Conservation (phyloP, 2,797 vertebrate species). For the Australoheros facetus region DNA sequence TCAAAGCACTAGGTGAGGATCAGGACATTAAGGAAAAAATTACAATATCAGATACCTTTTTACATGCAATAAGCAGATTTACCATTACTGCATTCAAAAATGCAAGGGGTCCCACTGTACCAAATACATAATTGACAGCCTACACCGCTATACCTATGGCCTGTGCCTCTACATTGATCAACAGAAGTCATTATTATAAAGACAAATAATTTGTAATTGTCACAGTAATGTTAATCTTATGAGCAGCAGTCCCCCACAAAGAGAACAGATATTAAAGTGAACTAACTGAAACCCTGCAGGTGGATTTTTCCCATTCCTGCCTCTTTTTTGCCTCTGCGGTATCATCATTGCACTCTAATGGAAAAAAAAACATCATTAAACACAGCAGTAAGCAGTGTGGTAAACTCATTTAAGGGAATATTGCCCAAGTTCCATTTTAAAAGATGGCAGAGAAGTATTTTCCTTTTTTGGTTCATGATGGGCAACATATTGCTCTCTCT, state of each 20-base stretch:
- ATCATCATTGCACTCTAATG: background rate
- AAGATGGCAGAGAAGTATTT: background rate
- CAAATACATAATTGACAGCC: background rate
- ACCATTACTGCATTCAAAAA: background rate
- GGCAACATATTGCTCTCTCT: too few relatives aligned
- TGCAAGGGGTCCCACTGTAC: background rate
- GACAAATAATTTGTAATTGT: background rate
- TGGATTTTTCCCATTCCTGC: background rate
- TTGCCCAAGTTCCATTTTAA: background rate
- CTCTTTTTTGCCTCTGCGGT: background rate
- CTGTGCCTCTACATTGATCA: background rate
- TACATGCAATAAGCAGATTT: constrained; percentile 1
- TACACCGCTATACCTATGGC: background rate
- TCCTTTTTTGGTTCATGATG: background rate
- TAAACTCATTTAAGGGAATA: background rate
- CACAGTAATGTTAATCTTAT: background rate
- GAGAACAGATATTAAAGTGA: background rate
- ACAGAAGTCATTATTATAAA: background rate
- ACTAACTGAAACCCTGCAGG: background rate
- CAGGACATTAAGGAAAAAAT: background rate
- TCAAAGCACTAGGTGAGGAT: constrained; percentile 90
- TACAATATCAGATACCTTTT: background rate
- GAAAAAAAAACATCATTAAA: constrained; percentile 8
- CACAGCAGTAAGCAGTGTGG: background rate
- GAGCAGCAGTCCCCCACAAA: background rate